These are phyloP conservation scores for Protomyctophum bolini DNA, from an alignment of 2,113 vertebrate genomes.

Conservation along the genomic window DNA sequence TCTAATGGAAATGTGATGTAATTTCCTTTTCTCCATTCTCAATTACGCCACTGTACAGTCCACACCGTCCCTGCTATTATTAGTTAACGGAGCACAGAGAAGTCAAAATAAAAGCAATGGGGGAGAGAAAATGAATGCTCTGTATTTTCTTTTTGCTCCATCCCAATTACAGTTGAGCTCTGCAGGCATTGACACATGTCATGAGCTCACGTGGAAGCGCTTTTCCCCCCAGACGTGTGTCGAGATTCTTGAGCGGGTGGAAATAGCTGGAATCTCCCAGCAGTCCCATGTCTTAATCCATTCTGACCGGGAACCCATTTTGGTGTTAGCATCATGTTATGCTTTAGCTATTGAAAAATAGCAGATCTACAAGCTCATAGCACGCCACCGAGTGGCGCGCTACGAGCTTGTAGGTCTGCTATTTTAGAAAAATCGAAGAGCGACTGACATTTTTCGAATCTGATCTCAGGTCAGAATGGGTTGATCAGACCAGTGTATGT, in stretches of 20 bases:
- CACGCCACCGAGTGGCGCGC: no score
- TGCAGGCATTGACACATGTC: slow-evolving; percentile 17
- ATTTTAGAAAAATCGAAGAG: no score
- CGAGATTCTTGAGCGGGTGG: slow-evolving; percentile 13
- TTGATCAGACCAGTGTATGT: no score
- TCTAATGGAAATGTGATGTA: slow-evolving; percentile 43
- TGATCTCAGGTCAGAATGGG: no score
- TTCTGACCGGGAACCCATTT: no score
- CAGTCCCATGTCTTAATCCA: slow-evolving; percentile 3
- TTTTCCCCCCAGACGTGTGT: slow-evolving; percentile 49
- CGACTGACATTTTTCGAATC: no score
- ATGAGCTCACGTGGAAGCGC: slow-evolving; percentile 57
- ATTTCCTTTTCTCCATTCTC: slow-evolving; percentile 48
- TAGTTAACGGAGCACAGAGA: slow-evolving; percentile 11
- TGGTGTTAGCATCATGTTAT: no score
- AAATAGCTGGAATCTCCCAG: slow-evolving; percentile 12
- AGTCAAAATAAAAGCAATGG: neutral
- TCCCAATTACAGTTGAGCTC: slow-evolving; percentile 28
- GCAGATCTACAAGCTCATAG: no score
- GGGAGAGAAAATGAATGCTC: neutral
- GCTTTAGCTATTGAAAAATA: no score
- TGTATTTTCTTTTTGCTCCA: slow-evolving; percentile 19
- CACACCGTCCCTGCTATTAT: slow-evolving; percentile 25
- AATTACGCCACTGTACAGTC: slow-evolving; percentile 33
- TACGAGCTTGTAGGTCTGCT: no score